These are phyloP conservation scores for Aphrophora alni DNA, from an alignment of 2,888 invertebrate species.

Conservation along the genomic window DNA sequence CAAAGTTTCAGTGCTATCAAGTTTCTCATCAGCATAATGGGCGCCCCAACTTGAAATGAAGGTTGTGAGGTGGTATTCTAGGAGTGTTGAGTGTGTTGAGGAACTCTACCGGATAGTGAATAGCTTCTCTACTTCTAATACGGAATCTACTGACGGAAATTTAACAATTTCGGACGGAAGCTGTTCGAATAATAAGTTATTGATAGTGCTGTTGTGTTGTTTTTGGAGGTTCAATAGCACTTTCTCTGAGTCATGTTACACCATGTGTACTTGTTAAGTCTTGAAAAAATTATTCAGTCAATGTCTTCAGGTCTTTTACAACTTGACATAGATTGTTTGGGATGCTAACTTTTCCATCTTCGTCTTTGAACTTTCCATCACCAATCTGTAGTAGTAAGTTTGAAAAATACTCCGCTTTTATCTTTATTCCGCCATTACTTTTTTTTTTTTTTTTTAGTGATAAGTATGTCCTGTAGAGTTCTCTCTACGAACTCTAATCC, in stretches of 20 bases:
- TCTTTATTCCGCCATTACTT: slow-evolving; percentile 49
- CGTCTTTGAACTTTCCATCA: background rate
- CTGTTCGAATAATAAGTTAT: background rate
- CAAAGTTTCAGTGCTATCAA: background rate
- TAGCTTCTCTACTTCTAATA: background rate
- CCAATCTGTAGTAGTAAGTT: background rate
- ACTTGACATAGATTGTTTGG: background rate
- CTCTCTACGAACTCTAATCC: background rate
- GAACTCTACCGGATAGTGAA: background rate
- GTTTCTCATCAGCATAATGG: background rate
- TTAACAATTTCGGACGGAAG: background rate
- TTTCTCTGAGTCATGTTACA: slow-evolving; percentile 24
- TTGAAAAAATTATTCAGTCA: background rate
- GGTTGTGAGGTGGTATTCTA: background rate
- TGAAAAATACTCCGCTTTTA: background rate
- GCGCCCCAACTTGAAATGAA: background rate
- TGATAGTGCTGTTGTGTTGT: background rate
- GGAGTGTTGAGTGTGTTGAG: background rate
- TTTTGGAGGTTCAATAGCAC: slow-evolving; percentile 12
- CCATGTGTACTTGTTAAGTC: background rate
- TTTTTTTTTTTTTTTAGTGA: slow-evolving; percentile 41
- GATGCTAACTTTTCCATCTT: background rate
- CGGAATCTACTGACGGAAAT: background rate
- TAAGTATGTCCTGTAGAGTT: slow-evolving; percentile 11
- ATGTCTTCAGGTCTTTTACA: background rate